A percentile compares a stretch with the other conserved stretches of the same genome.
Evolutionary conservation across 2,797 vertebrate species (phyloP).

Genomic region (Orestias chungarensis): DNA sequence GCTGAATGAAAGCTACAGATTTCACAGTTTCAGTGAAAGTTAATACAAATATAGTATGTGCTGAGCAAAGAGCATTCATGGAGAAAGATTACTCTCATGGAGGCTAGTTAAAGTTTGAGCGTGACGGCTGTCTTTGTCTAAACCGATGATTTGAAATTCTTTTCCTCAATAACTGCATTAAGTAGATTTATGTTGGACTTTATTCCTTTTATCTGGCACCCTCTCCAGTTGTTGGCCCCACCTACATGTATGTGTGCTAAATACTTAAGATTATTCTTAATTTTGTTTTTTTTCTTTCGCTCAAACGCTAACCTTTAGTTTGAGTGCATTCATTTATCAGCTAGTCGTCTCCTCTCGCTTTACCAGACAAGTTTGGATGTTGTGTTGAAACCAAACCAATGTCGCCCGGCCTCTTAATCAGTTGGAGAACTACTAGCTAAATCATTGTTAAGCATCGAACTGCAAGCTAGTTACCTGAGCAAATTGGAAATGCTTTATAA

Average conservation of each 20-base stretch:
- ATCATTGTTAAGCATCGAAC: neutral
- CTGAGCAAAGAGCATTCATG: neutral
- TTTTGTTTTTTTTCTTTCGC: too few species aligned
- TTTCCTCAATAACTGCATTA: neutral
- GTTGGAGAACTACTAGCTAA: neutral
- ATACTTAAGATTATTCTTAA: neutral
- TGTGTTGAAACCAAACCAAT: too few species aligned
- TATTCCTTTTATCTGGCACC: neutral
- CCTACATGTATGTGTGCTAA: neutral
- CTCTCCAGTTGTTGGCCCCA: neutral
- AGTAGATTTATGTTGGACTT: neutral
- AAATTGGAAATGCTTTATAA: too few species aligned
- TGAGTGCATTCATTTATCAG: neutral
- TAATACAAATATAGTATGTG: neutral
- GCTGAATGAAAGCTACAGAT: neutral
- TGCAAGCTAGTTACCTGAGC: neutral
- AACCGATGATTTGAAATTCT: neutral
- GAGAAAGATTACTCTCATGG: neutral
- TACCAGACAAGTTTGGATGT: neutral
- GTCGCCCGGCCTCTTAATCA: neutral
- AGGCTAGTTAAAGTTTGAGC: neutral
- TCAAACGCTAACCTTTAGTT: neutral
- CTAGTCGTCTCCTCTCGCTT: too few species aligned
- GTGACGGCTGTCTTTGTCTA: neutral
- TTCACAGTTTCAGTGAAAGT: neutral